Evolutionary conservation across 2,113 vertebrate species (phyloP), one percentile per base, ranked within the genome.

Genomic region (Recurvirostra avosetta): DNA sequence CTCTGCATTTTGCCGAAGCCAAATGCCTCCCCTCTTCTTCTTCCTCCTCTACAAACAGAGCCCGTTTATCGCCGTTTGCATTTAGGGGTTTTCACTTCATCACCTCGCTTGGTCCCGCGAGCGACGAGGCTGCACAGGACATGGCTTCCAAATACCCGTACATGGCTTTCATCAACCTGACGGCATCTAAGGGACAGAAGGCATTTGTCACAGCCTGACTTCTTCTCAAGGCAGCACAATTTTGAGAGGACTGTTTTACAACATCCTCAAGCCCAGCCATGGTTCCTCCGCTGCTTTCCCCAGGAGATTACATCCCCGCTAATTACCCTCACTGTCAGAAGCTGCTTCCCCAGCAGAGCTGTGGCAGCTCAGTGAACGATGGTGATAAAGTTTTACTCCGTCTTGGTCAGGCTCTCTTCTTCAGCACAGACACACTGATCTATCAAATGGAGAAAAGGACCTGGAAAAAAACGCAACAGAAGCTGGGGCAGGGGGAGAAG

Each of bases 71-170:
- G 40, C 27, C 9, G 1, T 27, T 52, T 52, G 43, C 30, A n/a
- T 49, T 50, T 8, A 43, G 32, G 6, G 32, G 36, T 15, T 40
- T 58, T 43, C 80, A 53, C 45, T 45, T 19, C 50, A 21, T 27
- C 84, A 17, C 41, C 36, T 34, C 10, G 0, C 59, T 32, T 2
- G 4, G 34, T 61, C 52, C 86, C 13, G 17, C 0, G 8, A 25
- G 47, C 40, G 38, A n/a, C 2, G 3, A 32, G 15, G 55, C 63
- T 50, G 84, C 30, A 5, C 1, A 45, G 15, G 47, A 34, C 1
- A 1, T 3, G 0, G 32, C 71, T 72, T 34, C 72, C 65, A 23
- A 41, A 45, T 4, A 21, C 40, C 32, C 2, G 0, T 6, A 4
- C 49, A 6, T 11, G 1, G 3, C 52, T 47, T 41, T 22, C 50